A percentile compares a stretch with the other conserved stretches of the same genome.
These are phyloP conservation scores for Oncorhynchus mykiss DNA, from an alignment of 2,113 vertebrate species.

Conservation along the genomic window DNA sequence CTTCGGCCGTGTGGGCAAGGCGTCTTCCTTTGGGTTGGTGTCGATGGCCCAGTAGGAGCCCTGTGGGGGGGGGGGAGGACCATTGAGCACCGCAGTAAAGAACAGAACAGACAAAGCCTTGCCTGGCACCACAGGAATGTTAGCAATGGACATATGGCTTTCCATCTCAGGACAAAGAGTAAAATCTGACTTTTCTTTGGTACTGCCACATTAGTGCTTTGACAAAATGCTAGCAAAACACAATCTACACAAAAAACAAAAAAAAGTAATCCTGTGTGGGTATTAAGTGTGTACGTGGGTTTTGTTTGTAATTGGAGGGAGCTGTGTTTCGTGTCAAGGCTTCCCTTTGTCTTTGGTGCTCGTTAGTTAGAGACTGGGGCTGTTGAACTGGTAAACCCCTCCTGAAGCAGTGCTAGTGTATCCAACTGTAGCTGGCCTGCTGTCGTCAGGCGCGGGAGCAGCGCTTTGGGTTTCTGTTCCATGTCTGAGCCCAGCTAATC, in stretches of 20 bases:
- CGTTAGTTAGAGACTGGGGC: slow-evolving; percentile 38
- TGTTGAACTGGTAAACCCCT: slow-evolving; percentile 63
- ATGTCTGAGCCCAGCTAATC: slow-evolving; percentile 68
- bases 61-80: slow-evolving; percentile 55
- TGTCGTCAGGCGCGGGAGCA: neutral
- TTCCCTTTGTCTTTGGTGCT: slow-evolving; percentile 38
- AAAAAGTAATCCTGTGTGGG: no score
- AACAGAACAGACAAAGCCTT: neutral
- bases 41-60: slow-evolving; percentile 93
- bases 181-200: slow-evolving; percentile 9
- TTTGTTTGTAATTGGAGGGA: neutral
- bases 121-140: slow-evolving; percentile 2
- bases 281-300: slow-evolving; percentile 24
- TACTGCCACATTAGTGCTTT: neutral
- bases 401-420: slow-evolving; percentile 26
- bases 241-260: neutral
- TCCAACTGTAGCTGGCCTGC: no score
- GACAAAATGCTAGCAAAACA: no score
- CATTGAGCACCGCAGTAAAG: slow-evolving; percentile 35
- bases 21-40: slow-evolving; percentile 90
- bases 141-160: neutral
- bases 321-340: neutral
- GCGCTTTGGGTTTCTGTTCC: slow-evolving; percentile 52
- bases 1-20: slow-evolving; percentile 87
- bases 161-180: neutral